A percentile compares a stretch with the other conserved stretches of the same genome.
These are phyloP conservation scores for Pelmatolapia mariae DNA, from an alignment of 2,113 vertebrate species.

Conservation along the genomic window DNA sequence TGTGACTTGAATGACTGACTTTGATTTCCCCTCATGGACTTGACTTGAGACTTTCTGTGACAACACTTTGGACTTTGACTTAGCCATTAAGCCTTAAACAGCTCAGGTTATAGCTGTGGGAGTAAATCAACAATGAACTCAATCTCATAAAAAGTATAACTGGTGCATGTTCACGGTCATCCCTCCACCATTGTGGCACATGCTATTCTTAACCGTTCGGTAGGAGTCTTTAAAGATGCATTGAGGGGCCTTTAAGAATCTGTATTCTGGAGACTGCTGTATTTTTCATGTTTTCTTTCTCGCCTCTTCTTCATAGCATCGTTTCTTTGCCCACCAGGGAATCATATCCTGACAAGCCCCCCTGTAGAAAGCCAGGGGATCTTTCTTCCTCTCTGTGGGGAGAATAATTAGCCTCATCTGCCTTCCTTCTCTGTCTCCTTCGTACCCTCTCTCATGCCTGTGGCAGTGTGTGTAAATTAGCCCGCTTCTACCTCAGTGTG, in stretches of 20 bases:
- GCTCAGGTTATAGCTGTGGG: not conserved
- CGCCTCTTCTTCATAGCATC: not conserved
- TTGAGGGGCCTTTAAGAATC: not conserved
- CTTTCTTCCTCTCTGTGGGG: not conserved
- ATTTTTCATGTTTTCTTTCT: not conserved
- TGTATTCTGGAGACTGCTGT: not conserved
- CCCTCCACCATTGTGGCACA: not conserved
- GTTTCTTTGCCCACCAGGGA: constrained; percentile 5
- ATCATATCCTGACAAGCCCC: not conserved
- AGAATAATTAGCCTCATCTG: constrained; percentile 43
- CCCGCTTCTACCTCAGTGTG: not conserved
- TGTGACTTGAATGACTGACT: not conserved
- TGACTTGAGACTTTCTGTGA: not conserved
- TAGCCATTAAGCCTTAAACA: not conserved
- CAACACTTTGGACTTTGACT: not conserved
- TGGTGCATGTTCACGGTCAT: not conserved
- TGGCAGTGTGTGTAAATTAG: constrained; percentile 33
- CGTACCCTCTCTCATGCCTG: constrained; percentile 1
- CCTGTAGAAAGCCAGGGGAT: not conserved
- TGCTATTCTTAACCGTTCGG: not conserved
- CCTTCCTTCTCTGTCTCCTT: not conserved
- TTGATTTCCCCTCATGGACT: not conserved
- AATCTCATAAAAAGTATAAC: not conserved
- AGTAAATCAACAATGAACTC: not conserved
- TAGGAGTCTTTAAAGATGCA: not conserved